These are phyloP conservation scores for Drosophila novamexicana DNA, from an alignment of 1,140 invertebrate genomes.

Conservation along the genomic window DNA sequence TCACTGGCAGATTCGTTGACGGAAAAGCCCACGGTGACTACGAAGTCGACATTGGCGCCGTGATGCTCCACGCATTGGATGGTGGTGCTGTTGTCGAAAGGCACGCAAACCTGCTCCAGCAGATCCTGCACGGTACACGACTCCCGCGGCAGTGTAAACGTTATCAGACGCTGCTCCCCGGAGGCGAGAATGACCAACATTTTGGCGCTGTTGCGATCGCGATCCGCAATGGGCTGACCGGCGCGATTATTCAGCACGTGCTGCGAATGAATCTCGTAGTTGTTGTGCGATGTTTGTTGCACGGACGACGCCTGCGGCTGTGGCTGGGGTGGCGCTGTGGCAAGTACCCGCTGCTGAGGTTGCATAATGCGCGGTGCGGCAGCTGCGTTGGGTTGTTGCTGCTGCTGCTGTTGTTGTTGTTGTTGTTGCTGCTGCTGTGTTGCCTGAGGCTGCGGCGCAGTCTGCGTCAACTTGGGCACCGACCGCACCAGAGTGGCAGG, in stretches of 20 bases:
- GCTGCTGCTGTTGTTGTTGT: conserved; percentile 4
- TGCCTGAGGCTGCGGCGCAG: conserved; percentile 33
- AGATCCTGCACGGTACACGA: conserved; percentile 92
- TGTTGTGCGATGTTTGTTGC: conserved; percentile 78
- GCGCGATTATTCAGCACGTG: conserved; percentile 79
- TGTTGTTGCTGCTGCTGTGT: conserved; percentile 26
- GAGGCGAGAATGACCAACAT: conserved; percentile 90
- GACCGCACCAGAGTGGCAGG: conserved; percentile 51
- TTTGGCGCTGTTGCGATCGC: conserved; percentile 87
- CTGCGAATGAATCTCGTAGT: conserved; percentile 81
- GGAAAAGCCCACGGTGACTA: conserved; percentile 88
- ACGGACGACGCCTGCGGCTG: conserved; percentile 65
- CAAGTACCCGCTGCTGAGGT: conserved; percentile 22
- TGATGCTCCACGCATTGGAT: conserved; percentile 90
- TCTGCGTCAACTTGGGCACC: conserved; percentile 42
- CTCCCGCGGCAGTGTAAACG: conserved; percentile 91
- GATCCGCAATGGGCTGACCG: conserved; percentile 68
- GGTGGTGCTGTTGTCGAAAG: conserved; percentile 87
- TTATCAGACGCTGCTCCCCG: conserved; percentile 91
- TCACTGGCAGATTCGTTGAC: conserved; percentile 79
- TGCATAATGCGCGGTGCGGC: conserved; percentile 15
- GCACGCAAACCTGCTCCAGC: conserved; percentile 89
- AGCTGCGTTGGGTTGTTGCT: not conserved
- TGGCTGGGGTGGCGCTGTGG: conserved; percentile 6
- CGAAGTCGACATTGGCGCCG: conserved; percentile 89